Conservation (phyloP, 2,113 vertebrate genomes). For the Marcusenius ussheri region DNA sequence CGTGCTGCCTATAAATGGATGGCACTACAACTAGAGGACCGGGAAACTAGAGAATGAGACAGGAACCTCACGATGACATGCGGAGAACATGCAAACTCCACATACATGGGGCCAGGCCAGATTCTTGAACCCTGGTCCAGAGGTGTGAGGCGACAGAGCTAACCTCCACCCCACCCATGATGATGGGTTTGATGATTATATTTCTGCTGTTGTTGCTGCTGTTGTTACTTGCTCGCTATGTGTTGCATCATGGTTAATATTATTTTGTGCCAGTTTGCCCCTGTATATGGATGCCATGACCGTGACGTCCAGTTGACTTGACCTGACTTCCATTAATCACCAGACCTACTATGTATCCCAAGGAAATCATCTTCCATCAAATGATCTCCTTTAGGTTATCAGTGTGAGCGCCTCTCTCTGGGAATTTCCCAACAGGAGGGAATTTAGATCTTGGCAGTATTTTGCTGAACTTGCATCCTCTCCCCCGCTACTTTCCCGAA, state of each 20-base stretch:
- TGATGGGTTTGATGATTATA: neutral
- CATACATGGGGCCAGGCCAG: neutral
- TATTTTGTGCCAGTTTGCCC: neutral
- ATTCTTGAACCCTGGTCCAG: neutral
- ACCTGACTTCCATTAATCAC: neutral
- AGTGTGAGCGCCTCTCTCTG: neutral
- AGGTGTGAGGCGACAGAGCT: neutral
- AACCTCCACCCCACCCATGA: neutral
- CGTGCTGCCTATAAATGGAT: neutral
- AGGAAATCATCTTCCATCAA: neutral
- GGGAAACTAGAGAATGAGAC: neutral
- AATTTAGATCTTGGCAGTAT: neutral
- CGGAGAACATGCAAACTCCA: neutral
- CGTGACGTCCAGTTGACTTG: neutral
- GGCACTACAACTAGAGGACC: neutral
- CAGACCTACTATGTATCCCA: neutral
- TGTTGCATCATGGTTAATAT: neutral
- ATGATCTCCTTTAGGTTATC: neutral
- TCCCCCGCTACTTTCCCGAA: neutral
- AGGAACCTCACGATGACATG: neutral
- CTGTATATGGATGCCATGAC: neutral
- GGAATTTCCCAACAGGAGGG: neutral
- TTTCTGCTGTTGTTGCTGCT: neutral
- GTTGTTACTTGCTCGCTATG: neutral
- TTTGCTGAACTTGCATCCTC: neutral